Evolutionary conservation across 2,113 vertebrate species (phyloP), one percentile per base, ranked within the genome.

Genomic region (Pimephales promelas): DNA sequence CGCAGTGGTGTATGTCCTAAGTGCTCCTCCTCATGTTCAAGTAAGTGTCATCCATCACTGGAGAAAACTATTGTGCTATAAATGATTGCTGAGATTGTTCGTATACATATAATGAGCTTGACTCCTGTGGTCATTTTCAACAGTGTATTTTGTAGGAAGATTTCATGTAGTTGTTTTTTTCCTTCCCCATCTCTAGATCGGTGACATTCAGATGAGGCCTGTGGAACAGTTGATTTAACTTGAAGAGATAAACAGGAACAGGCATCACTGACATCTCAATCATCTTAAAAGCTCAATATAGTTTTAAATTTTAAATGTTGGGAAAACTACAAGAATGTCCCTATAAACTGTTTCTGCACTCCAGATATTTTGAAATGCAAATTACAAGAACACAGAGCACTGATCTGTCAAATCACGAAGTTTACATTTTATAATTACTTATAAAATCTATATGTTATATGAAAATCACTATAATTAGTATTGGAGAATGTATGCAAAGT

Each of bases 141-240:
- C 90, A 97, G 95, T n/a, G 64, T 22, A 10, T 70, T 68, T 40
- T 45, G 5, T 45, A 16, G 24, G 5, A 26, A 72, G 9, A 34
- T 31, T 26, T 36, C 62, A 10, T 36, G 62, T 34, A 45, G 3
- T 45, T 16, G 18, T 14, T 45, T 34, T 85, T 85, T 92, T 88
- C 71, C 8, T 61, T 14, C 24, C 4, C 10, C 0, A 10, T 68
- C 90, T 86, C 16, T 86, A 98, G 97, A 95, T 98, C 1, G 96
- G 95, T 87, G 96, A 97, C 84, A 89, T 97, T 89, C 95, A 95
- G 92, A 93, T 97, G 93, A 92, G 92, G 84, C 93, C 94, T 54
- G 95, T 94, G 6, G 95, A 97, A 89, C 94, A 97, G 91, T 87
- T 94, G 88, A 91, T 89, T 0, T 96, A 96, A 94, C 34, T 34